Evolutionary conservation across 2,888 invertebrate species (phyloP), one percentile per base, ranked within the genome.

Genomic region (Miltochrista miniata): DNA sequence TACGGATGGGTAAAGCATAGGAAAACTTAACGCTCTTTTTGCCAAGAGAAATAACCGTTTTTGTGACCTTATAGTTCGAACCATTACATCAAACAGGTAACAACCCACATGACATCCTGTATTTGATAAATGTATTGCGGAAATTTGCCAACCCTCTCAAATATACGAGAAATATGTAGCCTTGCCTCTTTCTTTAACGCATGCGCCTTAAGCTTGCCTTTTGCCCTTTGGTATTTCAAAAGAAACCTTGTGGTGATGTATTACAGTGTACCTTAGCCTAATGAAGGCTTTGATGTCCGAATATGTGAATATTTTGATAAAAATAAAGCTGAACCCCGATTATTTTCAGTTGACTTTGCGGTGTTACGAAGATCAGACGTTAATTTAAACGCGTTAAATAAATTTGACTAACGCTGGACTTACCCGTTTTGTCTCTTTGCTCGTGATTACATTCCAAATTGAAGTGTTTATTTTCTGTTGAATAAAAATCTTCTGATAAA

Each of bases 301-400:
- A 70, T 70, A 55, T 62, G 50, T 48, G 63, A 65, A 62, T 65
- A 66, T 67, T 72, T 68, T 56, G 48, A 59, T 40, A 54, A 57
- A 59, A 66, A 59, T 61, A 65, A 59, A 59, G 50, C 64, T 64
- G 70, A 76, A 68, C 73, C 66, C 65, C 61, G 63, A 67, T 70
- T 73, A 66, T 71, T 74, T 76, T 77, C 79, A 86, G 86, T 86
- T 68, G 67, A 63, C 57, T 64, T 62, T 61, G 65, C 65, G 67
- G 57, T 64, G 54, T 55, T 54, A 52, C 45, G 13, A 54, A 45
- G 64, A 50, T 39, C 61, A 55, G 72, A 69, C 76, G 74, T 24
- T 24, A 18, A 29, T 38, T 33, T n/a, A 36, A 35, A 18, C 9
- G 36, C 47, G 47, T 44, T 11, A 41, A 47, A 44, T 46, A 40